Conservation (phyloP, 2,113 vertebrate species). For the Benitochromis conjunctus region DNA sequence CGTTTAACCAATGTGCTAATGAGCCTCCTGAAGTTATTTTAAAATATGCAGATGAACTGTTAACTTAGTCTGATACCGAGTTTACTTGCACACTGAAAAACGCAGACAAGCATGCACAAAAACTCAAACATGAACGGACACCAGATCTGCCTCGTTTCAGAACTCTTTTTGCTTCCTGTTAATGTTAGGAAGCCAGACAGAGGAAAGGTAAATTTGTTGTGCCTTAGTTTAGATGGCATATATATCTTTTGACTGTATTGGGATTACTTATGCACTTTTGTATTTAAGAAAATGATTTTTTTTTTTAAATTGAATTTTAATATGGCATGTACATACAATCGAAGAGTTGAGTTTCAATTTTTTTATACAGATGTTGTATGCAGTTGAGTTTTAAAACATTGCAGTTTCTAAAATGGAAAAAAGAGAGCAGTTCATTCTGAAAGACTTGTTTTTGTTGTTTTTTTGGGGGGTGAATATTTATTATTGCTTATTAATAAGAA, state of each 20-base stretch:
- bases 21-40: neutral
- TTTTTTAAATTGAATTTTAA: neutral
- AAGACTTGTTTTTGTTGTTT: rapidly evolving
- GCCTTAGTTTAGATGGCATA: neutral
- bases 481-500: neutral
- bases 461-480: neutral
- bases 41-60: neutral
- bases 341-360: neutral
- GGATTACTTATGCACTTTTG: neutral
- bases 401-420: neutral
- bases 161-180: neutral
- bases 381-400: neutral
- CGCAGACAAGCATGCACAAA: too few species aligned
- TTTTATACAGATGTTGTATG: neutral
- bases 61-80: neutral
- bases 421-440: neutral
- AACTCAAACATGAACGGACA: neutral
- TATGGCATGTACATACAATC: neutral
- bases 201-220: neutral
- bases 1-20: neutral
- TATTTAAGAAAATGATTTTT: neutral
- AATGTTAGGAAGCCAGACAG: neutral
- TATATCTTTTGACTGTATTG: neutral
- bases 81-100: neutral
- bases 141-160: neutral